A percentile compares a stretch with the other conserved stretches of the same genome.
Conservation (phyloP, 1,140 invertebrate species). For the Monochamus saltuarius region DNA sequence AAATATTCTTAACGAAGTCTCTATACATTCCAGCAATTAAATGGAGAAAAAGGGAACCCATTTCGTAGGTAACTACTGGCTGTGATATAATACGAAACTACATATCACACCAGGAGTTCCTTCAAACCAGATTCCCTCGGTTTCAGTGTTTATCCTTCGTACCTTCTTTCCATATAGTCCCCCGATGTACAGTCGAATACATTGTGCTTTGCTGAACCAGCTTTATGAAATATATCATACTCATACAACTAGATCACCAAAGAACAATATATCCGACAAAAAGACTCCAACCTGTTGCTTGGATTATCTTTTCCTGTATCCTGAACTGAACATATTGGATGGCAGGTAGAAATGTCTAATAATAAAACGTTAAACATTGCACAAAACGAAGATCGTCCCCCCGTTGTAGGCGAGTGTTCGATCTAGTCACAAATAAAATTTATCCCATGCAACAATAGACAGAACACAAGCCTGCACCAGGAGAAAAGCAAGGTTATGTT, state of each 20-base stretch:
- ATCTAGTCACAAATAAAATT: constrained; percentile 47
- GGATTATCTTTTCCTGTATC: neutral
- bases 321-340: constrained; percentile 1
- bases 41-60: constrained; percentile 38
- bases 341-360: neutral
- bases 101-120: constrained; percentile 54
- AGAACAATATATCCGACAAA: constrained; percentile 51
- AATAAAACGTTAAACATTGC: neutral
- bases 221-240: constrained; percentile 50
- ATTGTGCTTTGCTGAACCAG: constrained; percentile 54
- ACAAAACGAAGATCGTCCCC: constrained; percentile 20
- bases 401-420: constrained; percentile 50
- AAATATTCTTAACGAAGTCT: neutral
- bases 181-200: constrained; percentile 47
- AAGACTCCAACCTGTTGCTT: constrained; percentile 30
- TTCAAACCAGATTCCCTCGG: constrained; percentile 47
- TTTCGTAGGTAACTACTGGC: constrained; percentile 53
- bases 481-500: constrained; percentile 32
- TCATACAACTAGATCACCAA: constrained; percentile 54
- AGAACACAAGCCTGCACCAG: constrained; percentile 48
- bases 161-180: constrained; percentile 10
- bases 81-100: constrained; percentile 49
- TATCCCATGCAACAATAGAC: constrained; percentile 45
- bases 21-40: neutral
- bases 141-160: neutral